Conservation (phyloP, 2,113 vertebrate genomes). For the Geothlypis trichas region DNA sequence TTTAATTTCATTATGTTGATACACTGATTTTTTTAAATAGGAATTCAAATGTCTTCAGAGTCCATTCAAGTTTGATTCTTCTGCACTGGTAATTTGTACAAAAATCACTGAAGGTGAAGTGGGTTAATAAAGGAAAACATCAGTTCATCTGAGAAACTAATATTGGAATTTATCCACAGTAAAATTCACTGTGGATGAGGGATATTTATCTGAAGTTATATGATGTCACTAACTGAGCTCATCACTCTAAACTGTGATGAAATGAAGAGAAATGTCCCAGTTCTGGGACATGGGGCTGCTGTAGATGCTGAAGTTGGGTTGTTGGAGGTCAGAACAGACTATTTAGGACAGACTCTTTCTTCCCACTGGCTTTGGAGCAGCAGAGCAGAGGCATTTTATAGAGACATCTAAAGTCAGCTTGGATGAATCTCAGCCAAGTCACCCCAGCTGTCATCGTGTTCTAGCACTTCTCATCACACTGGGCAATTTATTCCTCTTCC, state of each 20-base stretch:
- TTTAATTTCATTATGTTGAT: background rate
- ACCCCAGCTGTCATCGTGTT: background rate
- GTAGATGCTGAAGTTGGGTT: background rate
- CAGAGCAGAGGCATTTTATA: background rate
- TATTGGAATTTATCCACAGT: background rate
- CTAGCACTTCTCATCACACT: background rate
- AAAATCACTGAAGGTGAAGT: background rate
- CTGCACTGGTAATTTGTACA: background rate
- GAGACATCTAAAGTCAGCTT: background rate
- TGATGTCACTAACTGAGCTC: background rate
- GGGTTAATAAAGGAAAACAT: background rate
- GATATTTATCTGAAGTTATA: background rate
- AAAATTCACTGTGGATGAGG: background rate
- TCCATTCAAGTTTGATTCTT: background rate
- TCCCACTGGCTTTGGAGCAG: background rate
- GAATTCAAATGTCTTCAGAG: background rate
- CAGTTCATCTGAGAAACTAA: background rate
- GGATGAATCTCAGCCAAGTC: background rate
- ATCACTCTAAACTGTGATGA: background rate
- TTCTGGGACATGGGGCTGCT: background rate
- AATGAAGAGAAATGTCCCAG: background rate
- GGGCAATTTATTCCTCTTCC: background rate
- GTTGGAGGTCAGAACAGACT: background rate
- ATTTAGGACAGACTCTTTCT: background rate
- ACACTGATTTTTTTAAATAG: background rate